Conservation (phyloP, 2,888 invertebrate species). For the Conistra vaccinii region DNA sequence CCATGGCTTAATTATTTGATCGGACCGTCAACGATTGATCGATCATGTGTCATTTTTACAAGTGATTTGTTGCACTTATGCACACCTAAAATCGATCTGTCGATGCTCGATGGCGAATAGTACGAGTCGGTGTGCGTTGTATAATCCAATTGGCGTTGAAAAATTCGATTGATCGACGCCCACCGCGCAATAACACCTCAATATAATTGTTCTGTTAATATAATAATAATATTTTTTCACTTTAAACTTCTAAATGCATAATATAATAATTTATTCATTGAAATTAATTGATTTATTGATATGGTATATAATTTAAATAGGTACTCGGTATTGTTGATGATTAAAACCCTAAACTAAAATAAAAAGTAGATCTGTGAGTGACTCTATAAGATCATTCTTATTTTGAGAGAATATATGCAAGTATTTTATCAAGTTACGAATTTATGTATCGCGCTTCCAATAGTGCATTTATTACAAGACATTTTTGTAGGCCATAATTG, state of each 20-base stretch:
- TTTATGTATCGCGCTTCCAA: constrained; percentile 30
- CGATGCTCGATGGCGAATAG: neutral
- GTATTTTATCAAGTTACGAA: neutral
- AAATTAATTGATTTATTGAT: constrained; percentile 60
- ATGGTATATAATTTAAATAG: constrained; percentile 55
- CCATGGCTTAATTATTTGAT: neutral
- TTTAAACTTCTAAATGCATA: constrained; percentile 42
- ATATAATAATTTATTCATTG: constrained; percentile 43
- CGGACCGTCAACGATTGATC: neutral
- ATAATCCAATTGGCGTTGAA: constrained; percentile 2
- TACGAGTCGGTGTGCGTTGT: neutral
- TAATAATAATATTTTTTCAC: constrained; percentile 24
- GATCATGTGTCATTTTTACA: constrained; percentile 1
- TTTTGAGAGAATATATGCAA: constrained; percentile 24
- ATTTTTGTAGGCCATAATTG: constrained; percentile 33
- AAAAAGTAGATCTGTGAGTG: constrained; percentile 25
- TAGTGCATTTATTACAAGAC: constrained; percentile 22
- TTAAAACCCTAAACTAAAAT: constrained; percentile 43
- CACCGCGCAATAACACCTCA: constrained; percentile 20
- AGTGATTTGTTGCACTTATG: neutral
- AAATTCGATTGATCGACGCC: constrained; percentile 13
- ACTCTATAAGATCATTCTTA: constrained; percentile 13
- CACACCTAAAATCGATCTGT: neutral
- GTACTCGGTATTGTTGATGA: constrained; percentile 53
- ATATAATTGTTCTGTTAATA: constrained; percentile 37